Conservation (phyloP, 2,797 vertebrate genomes). For the Naso thynnoides region DNA sequence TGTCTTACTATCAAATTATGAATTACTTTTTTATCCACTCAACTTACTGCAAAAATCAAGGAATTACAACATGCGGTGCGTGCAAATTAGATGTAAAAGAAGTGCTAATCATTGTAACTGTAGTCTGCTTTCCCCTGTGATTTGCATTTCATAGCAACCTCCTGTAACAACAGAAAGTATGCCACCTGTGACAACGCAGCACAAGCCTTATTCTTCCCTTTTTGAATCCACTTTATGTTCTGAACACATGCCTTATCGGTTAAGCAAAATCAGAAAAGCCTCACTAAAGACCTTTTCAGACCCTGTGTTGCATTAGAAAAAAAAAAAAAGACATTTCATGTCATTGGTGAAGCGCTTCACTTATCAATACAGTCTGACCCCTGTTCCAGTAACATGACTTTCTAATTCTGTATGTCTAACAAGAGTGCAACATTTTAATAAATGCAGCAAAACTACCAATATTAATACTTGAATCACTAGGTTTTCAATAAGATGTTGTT, state of each 20-base stretch:
- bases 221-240: not conserved
- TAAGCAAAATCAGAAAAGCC: not conserved
- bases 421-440: not conserved
- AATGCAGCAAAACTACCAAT: not conserved
- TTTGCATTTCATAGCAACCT: conserved; percentile 8
- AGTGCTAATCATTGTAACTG: conserved; percentile 23
- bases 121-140: not conserved
- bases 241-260: not conserved
- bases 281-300: not conserved
- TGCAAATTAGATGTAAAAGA: conserved; percentile 13
- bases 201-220: not conserved
- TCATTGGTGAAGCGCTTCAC: not conserved
- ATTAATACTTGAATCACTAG: not conserved
- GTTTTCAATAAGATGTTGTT: not conserved
- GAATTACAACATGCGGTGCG: not conserved
- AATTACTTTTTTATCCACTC: conserved; percentile 7
- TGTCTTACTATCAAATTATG: not conserved
- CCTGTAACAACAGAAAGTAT: conserved; percentile 4
- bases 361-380: not conserved
- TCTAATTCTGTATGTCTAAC: not conserved
- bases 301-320: not conserved
- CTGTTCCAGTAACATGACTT: not conserved
- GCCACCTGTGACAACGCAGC: not conserved
- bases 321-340: not conserved
- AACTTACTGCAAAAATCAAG: conserved; percentile 2